Base-by-base conservation (phyloP, 2,888 invertebrate genomes). In the Eutolmus rufibarbis region DNA sequence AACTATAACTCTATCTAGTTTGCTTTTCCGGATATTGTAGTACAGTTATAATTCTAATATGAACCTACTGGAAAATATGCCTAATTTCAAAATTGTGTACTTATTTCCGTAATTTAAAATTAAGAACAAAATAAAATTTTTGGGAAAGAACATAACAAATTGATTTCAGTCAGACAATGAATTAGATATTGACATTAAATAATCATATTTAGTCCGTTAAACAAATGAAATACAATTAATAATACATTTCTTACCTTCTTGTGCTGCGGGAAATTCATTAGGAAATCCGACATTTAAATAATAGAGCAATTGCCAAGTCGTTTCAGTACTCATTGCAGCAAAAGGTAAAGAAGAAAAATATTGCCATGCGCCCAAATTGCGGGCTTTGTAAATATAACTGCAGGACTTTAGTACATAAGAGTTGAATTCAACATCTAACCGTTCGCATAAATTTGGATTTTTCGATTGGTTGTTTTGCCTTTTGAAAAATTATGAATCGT, bases 311-410 rank as follows among this genome's bases (percentile, higher is more conserved):
- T 94, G 94, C 95, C 95, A 96, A n/a, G 95, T 91, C 5, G 94
- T 94, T 79, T 92, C 92, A 0, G 93, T 91, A 12, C 95, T 94
- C 40, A 96, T 93, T 78, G 94, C 92, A 88, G 94, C 93, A 90
- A 95, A 96, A 0, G 97, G 96, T 89, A 97, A 93, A 28, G 95
- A 95, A 16, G 96, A 95, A 89, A 97, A 94, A 92, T 96, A 97
- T 91, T 97, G 97, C 96, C 97, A 96, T 2, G 96, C 95, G 9
- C 96, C 96, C 88, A 96, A 93, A 90, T 95, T 95, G 78, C 95
- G 95, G 0, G 96, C 95, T 2, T 95, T 94, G 90, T 96, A 95
- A 87, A 97, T 94, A 89, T 94, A 95, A 87, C 94, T 93, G 51
- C 95, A 95, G 1, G 96, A 95, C 86, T 95, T 94, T 46, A 96